Evolutionary conservation across 2,888 invertebrate species (phyloP), one percentile per base, ranked within the genome.

Genomic region (Willowsia nigromaculata): DNA sequence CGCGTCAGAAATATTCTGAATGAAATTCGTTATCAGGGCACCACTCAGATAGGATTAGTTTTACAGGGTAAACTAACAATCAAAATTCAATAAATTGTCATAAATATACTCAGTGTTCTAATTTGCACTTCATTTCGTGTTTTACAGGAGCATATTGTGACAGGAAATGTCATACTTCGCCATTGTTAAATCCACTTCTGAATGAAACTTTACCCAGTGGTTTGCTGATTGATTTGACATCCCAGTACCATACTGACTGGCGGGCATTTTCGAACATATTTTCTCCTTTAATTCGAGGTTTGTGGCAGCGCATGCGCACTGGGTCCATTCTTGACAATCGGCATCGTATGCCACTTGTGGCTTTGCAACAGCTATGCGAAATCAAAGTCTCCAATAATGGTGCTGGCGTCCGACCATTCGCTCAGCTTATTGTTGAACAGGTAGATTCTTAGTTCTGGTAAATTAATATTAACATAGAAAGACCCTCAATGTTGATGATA

Each of bases 361-460:
- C 96, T 81, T 94, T 99, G 87, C 96, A 96, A 59, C 97, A 98
- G 93, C 94, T 99, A 91, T 96, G 97, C 93, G 97, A 97, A 92
- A 95, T 98, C 89, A 96, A 97, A 90, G 95, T 96, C 25, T 96
- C 96, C 47, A 94, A 94, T 0, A 95, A 95, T 91, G 95, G 95
- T 71, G 37, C 74, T 56, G 37, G 59, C 40, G 93, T 95, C n/a
- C 95, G 98, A 3, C 98, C 98, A 0, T 95, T 98, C 88, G 97
- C 97, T 93, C 95, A 95, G 91, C 93, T 96, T 4, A 94, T 96
- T 78, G 95, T 95, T 0, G 95, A 95, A 90, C 95, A 96, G 93
- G 93, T 94, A 90, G n/a, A 25, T 22, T 22, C 22, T 59, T 22
- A 13, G 13, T 47, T 9, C 13, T 9, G 9, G 40, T 5, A 40